phyloP scores from a whole-genome alignment of 1,140 invertebrate species.

The Ostrea edulis region DNA sequence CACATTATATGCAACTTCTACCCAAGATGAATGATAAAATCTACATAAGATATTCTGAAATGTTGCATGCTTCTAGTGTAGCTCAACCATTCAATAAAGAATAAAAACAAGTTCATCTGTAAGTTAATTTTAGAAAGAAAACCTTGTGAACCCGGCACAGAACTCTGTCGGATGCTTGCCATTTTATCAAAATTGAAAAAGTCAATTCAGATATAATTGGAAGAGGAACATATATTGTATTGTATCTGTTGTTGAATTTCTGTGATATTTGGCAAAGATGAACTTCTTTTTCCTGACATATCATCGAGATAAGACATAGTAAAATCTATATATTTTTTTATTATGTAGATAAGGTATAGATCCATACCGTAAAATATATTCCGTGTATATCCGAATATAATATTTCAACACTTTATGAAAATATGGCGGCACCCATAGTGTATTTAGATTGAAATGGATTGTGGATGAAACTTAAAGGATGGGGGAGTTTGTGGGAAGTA shows the following conservation, averaged over 20 bases:
- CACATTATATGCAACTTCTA: background rate
- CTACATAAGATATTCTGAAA: background rate
- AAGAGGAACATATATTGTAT: too few species aligned
- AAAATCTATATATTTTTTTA: too few species aligned
- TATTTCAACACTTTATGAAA: background rate
- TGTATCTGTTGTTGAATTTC: too few species aligned
- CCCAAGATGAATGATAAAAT: background rate
- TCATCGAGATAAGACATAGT: too few species aligned
- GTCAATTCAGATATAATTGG: background rate
- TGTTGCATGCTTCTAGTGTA: too few species aligned
- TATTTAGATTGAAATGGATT: background rate
- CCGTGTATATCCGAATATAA: background rate
- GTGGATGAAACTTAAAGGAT: constrained; percentile 52
- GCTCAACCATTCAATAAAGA: too few species aligned
- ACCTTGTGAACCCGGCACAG: constrained; percentile 10
- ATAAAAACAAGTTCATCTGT: too few species aligned
- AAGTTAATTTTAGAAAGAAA: background rate
- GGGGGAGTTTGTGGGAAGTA: constrained; percentile 64
- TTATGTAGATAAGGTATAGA: background rate
- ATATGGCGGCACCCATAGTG: constrained; percentile 45
- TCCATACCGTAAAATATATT: background rate
- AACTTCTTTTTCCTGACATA: too few species aligned
- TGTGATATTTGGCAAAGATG: too few species aligned
- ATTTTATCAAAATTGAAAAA: background rate
- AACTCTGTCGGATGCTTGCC: constrained; percentile 8